Evolutionary conservation across 2,113 vertebrate species (phyloP).

Genomic region (Sminthopsis crassicaudata): DNA sequence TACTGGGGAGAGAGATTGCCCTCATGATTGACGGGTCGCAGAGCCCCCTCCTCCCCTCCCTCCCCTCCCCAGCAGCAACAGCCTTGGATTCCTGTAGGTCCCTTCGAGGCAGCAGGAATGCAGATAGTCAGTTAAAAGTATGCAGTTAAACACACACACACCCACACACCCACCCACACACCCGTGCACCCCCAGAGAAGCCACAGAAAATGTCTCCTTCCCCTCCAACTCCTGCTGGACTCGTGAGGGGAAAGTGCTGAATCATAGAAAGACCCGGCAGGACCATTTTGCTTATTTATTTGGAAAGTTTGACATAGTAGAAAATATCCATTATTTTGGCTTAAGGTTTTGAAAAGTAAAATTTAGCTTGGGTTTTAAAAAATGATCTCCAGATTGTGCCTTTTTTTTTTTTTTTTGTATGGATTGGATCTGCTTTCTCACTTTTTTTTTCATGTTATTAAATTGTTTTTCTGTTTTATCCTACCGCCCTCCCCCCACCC

Average conservation of each 20-base stretch:
- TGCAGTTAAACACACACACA: neutral
- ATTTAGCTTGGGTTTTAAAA: constrained; percentile 9
- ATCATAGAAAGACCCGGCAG: constrained; percentile 63
- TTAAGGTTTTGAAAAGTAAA: constrained; percentile 5
- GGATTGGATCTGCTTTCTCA: neutral
- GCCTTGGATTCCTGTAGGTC: neutral
- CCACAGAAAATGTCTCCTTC: constrained; percentile 27
- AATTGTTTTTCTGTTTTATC: constrained; percentile 43
- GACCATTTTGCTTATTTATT: constrained; percentile 42
- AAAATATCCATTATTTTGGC: neutral
- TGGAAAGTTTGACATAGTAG: constrained; percentile 64
- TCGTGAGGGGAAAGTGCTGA: constrained; percentile 68
- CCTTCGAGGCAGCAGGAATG: neutral
- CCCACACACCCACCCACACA: neutral
- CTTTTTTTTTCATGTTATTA: constrained; percentile 25
- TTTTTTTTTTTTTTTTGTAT: constrained; percentile 17
- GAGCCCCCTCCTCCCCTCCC: neutral
- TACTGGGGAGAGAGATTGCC: neutral
- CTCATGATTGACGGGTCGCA: constrained; percentile 30
- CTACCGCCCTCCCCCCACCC: neutral
- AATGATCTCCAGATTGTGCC: constrained; percentile 3
- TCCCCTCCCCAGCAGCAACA: neutral
- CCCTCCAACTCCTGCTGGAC: constrained; percentile 58
- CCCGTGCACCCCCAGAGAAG: neutral
- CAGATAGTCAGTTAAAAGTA: constrained; percentile 28